Evolutionary conservation across 1,140 invertebrate species (phyloP).

Genomic region (Leptopilina boulardi): DNA sequence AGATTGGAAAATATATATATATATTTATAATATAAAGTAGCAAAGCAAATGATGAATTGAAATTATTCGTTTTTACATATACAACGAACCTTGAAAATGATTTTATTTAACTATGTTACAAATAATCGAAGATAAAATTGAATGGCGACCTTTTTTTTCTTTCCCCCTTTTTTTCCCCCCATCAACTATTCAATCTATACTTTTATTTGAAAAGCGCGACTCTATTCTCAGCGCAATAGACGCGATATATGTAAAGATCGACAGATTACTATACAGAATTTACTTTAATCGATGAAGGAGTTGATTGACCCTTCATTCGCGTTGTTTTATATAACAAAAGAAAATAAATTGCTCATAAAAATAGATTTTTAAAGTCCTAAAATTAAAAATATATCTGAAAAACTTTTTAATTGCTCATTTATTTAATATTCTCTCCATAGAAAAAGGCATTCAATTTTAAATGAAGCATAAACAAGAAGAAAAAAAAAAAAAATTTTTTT

Average conservation of each 20-base stretch:
- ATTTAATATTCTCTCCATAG: neutral
- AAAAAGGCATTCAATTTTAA: neutral
- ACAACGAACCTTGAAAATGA: neutral
- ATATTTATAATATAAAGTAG: neutral
- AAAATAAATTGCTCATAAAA: neutral
- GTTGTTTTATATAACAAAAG: neutral
- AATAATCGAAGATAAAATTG: slow-evolving; percentile 4
- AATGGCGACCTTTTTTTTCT: neutral
- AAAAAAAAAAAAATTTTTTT: too few species aligned
- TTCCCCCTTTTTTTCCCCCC: neutral
- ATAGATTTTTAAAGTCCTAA: neutral
- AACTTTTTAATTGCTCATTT: neutral
- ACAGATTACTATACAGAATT: slow-evolving; percentile 34
- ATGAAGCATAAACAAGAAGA: too few species aligned
- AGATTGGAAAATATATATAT: neutral
- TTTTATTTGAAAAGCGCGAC: neutral
- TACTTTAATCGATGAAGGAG: slow-evolving; percentile 22
- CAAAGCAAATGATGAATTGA: neutral
- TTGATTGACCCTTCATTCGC: slow-evolving; percentile 20
- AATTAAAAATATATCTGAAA: neutral
- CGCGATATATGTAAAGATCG: slow-evolving; percentile 4
- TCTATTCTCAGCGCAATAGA: slow-evolving; percentile 9
- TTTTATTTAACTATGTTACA: neutral
- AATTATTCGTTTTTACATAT: neutral
- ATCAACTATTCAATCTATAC: neutral